Conservation (phyloP, 1,140 invertebrate genomes). For the Acromyrmex heyeri region DNA sequence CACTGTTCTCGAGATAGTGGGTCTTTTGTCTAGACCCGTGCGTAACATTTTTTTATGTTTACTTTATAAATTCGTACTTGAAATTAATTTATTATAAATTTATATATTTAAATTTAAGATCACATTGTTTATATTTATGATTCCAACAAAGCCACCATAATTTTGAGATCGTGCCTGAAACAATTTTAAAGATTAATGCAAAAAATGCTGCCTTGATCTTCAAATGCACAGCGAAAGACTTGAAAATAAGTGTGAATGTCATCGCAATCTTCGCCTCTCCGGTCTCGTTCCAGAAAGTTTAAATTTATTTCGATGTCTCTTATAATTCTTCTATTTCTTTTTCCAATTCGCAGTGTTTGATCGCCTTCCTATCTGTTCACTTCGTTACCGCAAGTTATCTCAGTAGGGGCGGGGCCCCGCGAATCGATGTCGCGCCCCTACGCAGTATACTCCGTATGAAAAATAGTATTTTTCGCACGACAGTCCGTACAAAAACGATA, state of each 20-base stretch:
- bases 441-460: constrained; percentile 52
- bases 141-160: not conserved
- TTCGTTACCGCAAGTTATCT: not conserved
- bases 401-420: not conserved
- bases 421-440: not conserved
- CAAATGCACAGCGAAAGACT: not conserved
- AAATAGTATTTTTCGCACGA: constrained; percentile 8
- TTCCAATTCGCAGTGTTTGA: not conserved
- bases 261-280: not conserved
- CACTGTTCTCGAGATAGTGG: too few species aligned
- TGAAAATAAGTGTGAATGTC: not conserved
- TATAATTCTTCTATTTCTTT: not conserved
- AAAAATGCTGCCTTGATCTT: not conserved
- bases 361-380: not conserved
- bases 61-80: not conserved
- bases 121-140: not conserved
- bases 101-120: not conserved
- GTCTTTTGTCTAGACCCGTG: too few species aligned
- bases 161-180: not conserved
- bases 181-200: not conserved
- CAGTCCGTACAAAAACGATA: not conserved
- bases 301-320: not conserved
- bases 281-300: not conserved
- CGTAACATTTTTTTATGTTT: not conserved
- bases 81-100: too few species aligned